Conservation (phyloP, 2,113 vertebrate genomes). For the Motacilla tschutschensis region DNA sequence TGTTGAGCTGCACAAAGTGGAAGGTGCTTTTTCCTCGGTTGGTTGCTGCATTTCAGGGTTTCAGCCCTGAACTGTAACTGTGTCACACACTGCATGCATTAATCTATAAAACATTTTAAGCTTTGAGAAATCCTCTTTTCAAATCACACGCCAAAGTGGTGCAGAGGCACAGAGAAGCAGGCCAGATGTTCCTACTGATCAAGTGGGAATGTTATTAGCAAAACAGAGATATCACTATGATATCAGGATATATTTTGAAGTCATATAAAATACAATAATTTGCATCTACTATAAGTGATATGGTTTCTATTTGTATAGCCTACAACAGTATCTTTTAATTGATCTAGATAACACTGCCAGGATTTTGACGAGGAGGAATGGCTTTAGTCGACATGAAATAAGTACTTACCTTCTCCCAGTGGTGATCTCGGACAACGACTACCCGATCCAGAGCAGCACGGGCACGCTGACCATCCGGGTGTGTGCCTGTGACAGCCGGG, state of each 20-base stretch:
- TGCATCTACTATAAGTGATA: background rate
- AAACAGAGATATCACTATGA: background rate
- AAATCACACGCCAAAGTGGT: background rate
- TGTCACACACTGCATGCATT: background rate
- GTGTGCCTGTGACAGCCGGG: slow-evolving; percentile 73
- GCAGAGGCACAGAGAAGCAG: background rate
- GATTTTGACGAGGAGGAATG: slow-evolving; percentile 89
- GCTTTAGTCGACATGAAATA: slow-evolving; percentile 90
- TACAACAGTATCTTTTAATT: background rate
- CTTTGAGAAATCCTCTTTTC: slow-evolving; percentile 34
- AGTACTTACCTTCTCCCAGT: slow-evolving; percentile 89
- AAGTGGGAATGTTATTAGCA: background rate
- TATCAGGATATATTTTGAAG: background rate
- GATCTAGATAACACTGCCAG: slow-evolving; percentile 93
- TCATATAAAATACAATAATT: background rate
- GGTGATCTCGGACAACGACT: slow-evolving; percentile 88
- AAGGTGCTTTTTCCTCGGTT: slow-evolving; percentile 14
- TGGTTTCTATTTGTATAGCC: background rate
- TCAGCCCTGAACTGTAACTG: background rate
- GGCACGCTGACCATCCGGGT: slow-evolving; percentile 77
- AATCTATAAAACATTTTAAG: slow-evolving; percentile 21
- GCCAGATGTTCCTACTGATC: background rate
- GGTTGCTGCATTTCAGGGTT: background rate
- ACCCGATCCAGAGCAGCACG: slow-evolving; percentile 81
- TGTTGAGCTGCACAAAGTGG: background rate